Percentiles rank a stretch among this genome's conserved stretches.
Conservation (phyloP, 2,888 invertebrate species). For the Noctua fimbriata region DNA sequence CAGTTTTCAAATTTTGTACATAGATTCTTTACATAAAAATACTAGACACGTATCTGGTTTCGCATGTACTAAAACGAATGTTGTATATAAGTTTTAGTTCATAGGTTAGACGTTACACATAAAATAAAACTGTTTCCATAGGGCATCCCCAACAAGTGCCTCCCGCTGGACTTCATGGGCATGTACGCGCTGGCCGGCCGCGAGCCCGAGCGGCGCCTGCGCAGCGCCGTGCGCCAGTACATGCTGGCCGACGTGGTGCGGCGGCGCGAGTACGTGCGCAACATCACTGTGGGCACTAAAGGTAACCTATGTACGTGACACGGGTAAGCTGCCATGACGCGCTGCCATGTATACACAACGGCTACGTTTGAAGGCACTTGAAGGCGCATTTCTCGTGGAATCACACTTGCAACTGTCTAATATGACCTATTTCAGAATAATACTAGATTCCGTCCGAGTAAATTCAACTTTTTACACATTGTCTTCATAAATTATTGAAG, state of each 20-base stretch:
- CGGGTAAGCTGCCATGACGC: background rate
- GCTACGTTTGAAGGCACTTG: background rate
- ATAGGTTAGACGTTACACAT: too few species aligned
- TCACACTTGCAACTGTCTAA: background rate
- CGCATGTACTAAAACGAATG: too few species aligned
- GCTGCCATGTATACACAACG: background rate
- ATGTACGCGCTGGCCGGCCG: conserved; percentile 97
- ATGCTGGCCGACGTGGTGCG: conserved; percentile 97
- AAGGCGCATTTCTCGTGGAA: background rate
- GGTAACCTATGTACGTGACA: conserved; percentile 72
- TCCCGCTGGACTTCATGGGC: conserved; percentile 99
- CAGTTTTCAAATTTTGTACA: too few species aligned
- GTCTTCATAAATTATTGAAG: background rate
- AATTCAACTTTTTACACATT: background rate
- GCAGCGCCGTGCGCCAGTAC: conserved; percentile 93
- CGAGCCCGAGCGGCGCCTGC: conserved; percentile 95
- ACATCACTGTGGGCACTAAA: conserved; percentile 93
- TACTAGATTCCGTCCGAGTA: background rate
- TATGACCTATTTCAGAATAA: background rate
- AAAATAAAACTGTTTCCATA: conserved; percentile 71
- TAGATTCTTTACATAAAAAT: too few species aligned
- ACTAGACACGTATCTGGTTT: too few species aligned
- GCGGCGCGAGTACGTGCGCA: conserved; percentile 97
- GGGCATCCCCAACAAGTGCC: conserved; percentile 96
- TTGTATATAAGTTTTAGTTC: too few species aligned